These are phyloP conservation scores for Petrocephalus sullivani DNA, from an alignment of 2,797 vertebrate species.

Conservation along the genomic window DNA sequence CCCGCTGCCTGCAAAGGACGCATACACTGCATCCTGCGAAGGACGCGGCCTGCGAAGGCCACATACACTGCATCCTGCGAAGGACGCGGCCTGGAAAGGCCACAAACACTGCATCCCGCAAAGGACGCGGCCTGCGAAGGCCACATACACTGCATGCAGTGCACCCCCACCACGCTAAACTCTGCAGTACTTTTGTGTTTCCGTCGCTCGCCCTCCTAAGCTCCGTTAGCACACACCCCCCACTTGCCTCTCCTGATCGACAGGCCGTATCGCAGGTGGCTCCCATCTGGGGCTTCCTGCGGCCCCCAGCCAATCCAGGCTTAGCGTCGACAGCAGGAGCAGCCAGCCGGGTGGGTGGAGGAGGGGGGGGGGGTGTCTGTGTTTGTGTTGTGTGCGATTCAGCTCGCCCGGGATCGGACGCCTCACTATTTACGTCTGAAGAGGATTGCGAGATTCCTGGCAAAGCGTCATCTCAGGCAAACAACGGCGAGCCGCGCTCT, in stretches of 20 bases:
- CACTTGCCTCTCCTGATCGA: background rate
- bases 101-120: background rate
- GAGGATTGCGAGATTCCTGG: constrained; percentile 6
- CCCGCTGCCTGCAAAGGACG: no score
- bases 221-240: background rate
- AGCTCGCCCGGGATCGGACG: background rate
- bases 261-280: background rate
- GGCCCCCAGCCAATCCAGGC: background rate
- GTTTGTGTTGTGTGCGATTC: background rate
- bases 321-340: background rate
- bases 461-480: background rate
- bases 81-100: background rate
- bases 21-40: no score
- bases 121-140: background rate
- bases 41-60: background rate
- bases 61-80: background rate
- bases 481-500: background rate
- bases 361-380: background rate
- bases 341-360: no score
- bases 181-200: background rate
- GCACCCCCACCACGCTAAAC: background rate
- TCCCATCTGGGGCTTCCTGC: background rate
- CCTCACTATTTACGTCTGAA: background rate
- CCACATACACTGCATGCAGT: background rate
- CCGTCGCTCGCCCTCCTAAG: background rate